phyloP scores from a whole-genome alignment of 2,797 vertebrate species.

The Platyrinchus mystaceus region DNA sequence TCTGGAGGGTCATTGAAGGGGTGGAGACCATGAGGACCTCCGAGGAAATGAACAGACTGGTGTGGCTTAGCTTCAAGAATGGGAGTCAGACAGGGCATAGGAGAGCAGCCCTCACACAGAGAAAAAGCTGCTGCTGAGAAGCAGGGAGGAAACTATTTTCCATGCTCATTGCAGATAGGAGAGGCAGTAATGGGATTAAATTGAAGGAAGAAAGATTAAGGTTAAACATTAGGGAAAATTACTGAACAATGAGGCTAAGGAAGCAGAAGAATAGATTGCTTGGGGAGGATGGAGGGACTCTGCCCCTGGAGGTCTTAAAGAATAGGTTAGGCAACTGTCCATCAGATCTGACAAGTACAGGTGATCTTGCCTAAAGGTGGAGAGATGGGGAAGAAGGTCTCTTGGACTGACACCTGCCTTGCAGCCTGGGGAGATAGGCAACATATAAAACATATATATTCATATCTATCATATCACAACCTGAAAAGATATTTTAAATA shows the following conservation, averaged over 20 bases:
- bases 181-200: slow-evolving; percentile 53
- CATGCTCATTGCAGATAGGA: slow-evolving; percentile 36
- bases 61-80: background rate
- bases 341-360: background rate
- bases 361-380: background rate
- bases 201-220: slow-evolving; percentile 52
- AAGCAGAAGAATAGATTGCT: slow-evolving; percentile 47
- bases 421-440: background rate
- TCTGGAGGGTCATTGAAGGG: background rate
- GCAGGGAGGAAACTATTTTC: slow-evolving; percentile 28
- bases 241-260: slow-evolving; percentile 28
- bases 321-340: slow-evolving; percentile 21
- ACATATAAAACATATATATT: background rate
- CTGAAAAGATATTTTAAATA: background rate
- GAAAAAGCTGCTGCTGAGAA: background rate
- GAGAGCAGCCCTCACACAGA: background rate
- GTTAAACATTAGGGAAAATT: slow-evolving; percentile 63
- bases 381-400: background rate
- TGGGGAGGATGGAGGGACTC: background rate
- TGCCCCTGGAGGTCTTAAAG: slow-evolving; percentile 2
- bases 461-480: background rate
- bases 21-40: background rate
- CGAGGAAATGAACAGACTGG: background rate
- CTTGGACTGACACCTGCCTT: background rate
- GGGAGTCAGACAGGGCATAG: background rate